These are phyloP conservation scores for Acanthaster planci DNA, from an alignment of 35 echinoderm and acorn worm genomes.

Conservation along the genomic window DNA sequence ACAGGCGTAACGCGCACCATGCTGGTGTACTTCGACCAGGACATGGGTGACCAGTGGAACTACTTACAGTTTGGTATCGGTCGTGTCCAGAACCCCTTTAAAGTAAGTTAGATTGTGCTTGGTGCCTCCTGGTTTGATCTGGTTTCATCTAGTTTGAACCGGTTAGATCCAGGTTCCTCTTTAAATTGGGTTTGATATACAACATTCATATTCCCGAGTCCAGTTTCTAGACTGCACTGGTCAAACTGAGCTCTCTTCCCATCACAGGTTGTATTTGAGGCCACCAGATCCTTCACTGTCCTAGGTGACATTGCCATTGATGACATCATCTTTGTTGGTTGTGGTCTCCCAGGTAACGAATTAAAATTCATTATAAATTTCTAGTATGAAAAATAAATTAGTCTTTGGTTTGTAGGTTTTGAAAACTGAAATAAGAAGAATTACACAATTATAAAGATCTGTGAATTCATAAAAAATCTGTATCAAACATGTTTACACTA, in stretches of 20 bases:
- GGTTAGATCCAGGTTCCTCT: not conserved
- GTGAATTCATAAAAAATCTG: too few species aligned
- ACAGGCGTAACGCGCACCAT: slow-evolving; percentile 40
- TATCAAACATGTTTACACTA: too few species aligned
- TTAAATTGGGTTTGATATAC: too few species aligned
- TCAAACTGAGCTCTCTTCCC: not conserved
- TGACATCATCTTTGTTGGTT: slow-evolving; percentile 59
- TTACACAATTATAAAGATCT: too few species aligned
- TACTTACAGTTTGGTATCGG: slow-evolving; percentile 56
- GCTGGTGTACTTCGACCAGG: slow-evolving; percentile 19
- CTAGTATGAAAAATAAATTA: too few species aligned
- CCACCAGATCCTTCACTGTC: slow-evolving; percentile 70
- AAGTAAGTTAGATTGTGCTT: slow-evolving; percentile 32
- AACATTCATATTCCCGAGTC: too few species aligned
- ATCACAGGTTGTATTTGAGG: slow-evolving; percentile 67
- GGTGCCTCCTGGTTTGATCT: not conserved
- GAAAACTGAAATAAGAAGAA: too few species aligned
- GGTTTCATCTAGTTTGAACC: not conserved
- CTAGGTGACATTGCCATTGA: slow-evolving; percentile 87
- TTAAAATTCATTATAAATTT: too few species aligned
- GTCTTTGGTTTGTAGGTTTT: too few species aligned
- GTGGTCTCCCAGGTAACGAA: slow-evolving; percentile 66
- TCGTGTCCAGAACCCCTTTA: slow-evolving; percentile 20
- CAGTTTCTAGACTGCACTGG: not conserved
- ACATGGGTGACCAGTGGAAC: slow-evolving; percentile 61